phyloP scores from a whole-genome alignment of 2,797 vertebrate genomes.

The Coranthus polyacanthus region DNA sequence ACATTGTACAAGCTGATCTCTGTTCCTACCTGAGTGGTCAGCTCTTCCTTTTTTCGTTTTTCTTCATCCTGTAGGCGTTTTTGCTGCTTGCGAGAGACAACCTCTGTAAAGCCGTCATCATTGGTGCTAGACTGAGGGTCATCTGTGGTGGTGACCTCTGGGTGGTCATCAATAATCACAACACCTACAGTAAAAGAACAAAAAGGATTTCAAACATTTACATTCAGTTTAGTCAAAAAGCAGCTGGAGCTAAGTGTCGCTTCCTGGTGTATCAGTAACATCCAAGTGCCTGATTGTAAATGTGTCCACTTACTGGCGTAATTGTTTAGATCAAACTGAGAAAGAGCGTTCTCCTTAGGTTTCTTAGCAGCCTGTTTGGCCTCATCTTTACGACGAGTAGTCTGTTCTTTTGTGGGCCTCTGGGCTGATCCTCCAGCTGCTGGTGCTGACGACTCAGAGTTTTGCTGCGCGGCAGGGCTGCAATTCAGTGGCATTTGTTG shows the following conservation, averaged over 20 bases:
- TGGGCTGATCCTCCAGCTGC: conserved; percentile 76
- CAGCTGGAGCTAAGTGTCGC: neutral
- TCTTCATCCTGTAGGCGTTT: conserved; percentile 98
- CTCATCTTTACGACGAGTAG: conserved; percentile 93
- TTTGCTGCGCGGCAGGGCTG: conserved; percentile 79
- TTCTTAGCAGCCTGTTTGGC: conserved; percentile 93
- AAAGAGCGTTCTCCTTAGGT: conserved; percentile 96
- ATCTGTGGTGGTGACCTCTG: conserved; percentile 97
- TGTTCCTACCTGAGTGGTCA: conserved; percentile 90
- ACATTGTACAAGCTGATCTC: no score
- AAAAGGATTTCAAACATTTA: neutral
- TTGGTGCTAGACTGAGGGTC: conserved; percentile 94
- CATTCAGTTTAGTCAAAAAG: neutral
- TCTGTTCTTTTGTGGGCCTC: conserved; percentile 88
- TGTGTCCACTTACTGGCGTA: conserved; percentile 92
- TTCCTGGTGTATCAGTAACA: neutral
- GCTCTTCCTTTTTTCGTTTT: conserved; percentile 97
- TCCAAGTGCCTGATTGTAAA: neutral
- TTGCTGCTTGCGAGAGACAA: conserved; percentile 98
- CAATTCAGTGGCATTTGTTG: conserved; percentile 18
- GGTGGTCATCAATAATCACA: conserved; percentile 99
- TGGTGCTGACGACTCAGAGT: conserved; percentile 76
- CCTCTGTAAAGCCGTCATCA: conserved; percentile 98
- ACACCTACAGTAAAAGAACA: conserved; percentile 86
- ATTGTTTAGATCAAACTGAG: conserved; percentile 99